These are phyloP conservation scores for Lepisosteus osseus DNA, from an alignment of 2,113 vertebrate species.

Conservation along the genomic window DNA sequence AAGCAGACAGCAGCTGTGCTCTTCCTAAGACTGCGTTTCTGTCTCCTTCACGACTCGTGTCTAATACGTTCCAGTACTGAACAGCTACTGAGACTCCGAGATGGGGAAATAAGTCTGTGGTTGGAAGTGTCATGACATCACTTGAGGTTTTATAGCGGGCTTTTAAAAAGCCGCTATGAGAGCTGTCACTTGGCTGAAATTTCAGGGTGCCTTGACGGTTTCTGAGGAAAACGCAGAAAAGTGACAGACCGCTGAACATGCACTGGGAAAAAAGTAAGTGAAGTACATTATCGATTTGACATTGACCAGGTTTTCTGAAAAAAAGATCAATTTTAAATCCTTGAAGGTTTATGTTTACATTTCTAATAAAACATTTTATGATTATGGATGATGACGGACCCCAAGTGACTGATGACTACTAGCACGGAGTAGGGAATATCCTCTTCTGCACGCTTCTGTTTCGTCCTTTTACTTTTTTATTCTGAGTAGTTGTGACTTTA, in stretches of 20 bases:
- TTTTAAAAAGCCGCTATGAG: conserved; percentile 52
- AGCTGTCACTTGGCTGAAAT: conserved; percentile 35
- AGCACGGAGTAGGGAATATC: too few relatives aligned
- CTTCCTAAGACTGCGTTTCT: too few relatives aligned
- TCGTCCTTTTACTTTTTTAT: too few relatives aligned
- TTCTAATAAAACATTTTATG: too few relatives aligned
- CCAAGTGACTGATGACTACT: too few relatives aligned
- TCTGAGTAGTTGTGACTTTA: too few relatives aligned
- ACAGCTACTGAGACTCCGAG: background rate
- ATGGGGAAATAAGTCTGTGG: conserved; percentile 40
- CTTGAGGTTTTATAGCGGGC: conserved; percentile 39
- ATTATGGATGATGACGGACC: too few relatives aligned
- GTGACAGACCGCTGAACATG: conserved; percentile 32
- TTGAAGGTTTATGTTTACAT: too few relatives aligned
- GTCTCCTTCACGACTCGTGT: background rate
- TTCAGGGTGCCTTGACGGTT: conserved; percentile 21
- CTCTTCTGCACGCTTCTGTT: too few relatives aligned
- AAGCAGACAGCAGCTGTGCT: too few relatives aligned
- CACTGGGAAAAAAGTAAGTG: conserved; percentile 75
- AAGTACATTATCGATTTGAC: background rate
- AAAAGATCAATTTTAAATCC: too few relatives aligned
- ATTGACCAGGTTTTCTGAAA: too few relatives aligned
- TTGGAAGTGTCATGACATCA: conserved; percentile 48
- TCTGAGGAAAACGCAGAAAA: background rate
- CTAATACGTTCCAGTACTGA: conserved; percentile 8